These are phyloP conservation scores for Eleutherodactylus coqui DNA, from an alignment of 2,797 vertebrate species.

Conservation along the genomic window DNA sequence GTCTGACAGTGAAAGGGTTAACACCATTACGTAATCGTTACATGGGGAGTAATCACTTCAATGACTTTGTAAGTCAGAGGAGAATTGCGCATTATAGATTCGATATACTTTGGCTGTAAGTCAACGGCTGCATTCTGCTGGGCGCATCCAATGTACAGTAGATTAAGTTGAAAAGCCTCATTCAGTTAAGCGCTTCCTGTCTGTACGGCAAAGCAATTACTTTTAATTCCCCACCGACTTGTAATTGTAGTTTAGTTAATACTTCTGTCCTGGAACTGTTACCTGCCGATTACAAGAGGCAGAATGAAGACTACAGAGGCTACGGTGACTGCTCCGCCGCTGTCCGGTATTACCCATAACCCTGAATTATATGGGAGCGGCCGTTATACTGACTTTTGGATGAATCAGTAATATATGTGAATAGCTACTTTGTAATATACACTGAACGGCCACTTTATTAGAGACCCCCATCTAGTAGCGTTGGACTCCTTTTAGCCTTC, in stretches of 20 bases:
- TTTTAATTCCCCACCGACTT: background rate
- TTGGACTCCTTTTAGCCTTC: too few species aligned
- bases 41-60: background rate
- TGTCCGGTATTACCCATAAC: background rate
- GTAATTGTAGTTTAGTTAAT: background rate
- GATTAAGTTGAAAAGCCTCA: background rate
- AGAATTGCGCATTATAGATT: background rate
- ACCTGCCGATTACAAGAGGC: background rate
- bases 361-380: too few species aligned
- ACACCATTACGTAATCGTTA: background rate
- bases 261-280: background rate
- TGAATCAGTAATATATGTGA: too few species aligned
- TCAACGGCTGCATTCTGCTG: background rate
- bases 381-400: too few species aligned
- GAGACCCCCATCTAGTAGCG: too few species aligned
- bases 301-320: background rate
- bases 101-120: background rate
- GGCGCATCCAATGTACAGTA: background rate
- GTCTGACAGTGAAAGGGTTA: background rate
- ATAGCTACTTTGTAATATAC: too few species aligned
- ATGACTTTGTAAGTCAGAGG: background rate
- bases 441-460: too few species aligned
- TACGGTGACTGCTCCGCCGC: background rate
- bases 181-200: slow-evolving; percentile 24
- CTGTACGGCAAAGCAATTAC: background rate